A percentile compares a stretch with the other conserved stretches of the same genome.
Conservation (phyloP, 2,888 invertebrate species). For the Nephrotoma flavescens region DNA sequence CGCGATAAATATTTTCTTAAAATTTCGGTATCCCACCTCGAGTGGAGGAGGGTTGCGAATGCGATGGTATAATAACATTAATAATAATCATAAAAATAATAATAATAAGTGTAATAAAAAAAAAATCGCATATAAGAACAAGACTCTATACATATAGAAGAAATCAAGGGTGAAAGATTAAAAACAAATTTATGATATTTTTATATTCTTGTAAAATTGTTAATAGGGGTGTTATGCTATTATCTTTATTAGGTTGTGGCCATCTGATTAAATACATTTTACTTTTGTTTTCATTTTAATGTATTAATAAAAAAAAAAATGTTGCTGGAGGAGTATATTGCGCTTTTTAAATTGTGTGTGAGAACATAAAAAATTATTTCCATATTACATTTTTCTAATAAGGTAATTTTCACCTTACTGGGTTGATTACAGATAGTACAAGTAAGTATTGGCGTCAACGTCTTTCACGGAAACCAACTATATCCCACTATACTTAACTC, state of each 20-base stretch:
- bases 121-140: not conserved
- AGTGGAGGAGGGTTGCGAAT: not conserved
- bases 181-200: not conserved
- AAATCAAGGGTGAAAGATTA: not conserved
- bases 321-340: too few relatives aligned
- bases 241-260: not conserved
- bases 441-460: too few relatives aligned
- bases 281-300: too few relatives aligned
- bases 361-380: too few relatives aligned
- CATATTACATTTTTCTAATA: too few relatives aligned
- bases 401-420: too few relatives aligned
- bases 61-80: not conserved
- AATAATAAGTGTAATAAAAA: not conserved
- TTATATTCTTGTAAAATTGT: not conserved
- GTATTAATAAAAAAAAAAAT: too few relatives aligned
- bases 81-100: not conserved
- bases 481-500: too few relatives aligned
- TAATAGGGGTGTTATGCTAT: not conserved
- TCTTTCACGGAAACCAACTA: too few relatives aligned
- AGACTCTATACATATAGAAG: not conserved
- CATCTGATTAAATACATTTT: not conserved
- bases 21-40: not conserved
- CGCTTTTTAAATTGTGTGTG: too few relatives aligned
- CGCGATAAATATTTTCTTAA: not conserved
- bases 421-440: too few relatives aligned